Base-by-base conservation (phyloP, 2,113 vertebrate genomes). In the Chlorodrepanis virens region DNA sequence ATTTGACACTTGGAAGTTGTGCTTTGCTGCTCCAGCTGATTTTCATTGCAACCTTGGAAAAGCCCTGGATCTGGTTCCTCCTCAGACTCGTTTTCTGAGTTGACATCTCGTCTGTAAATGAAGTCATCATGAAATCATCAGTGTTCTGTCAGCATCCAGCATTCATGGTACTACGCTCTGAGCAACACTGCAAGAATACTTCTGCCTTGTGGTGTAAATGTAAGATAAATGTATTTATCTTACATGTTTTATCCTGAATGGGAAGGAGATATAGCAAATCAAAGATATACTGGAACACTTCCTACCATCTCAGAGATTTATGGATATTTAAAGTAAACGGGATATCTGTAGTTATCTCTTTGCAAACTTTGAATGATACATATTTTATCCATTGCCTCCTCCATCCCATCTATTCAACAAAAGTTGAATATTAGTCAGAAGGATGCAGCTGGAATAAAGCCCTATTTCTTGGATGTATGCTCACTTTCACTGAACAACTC, bases 31-130 rank as follows among this genome's bases (percentile, higher is more conserved):
- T 1, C 31, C 45, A 97, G 88, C 42, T 96, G 40, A 39, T 69
- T 77, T 78, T 67, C 12, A 18, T 4, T 91, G 65, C 97, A 98
- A 1, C 84, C 95, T 83, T 93, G 91, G 60, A 83, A 74, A 12
- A 97, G 93, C 7, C 97, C 97, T 54, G 95, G 9, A 37, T 97
- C 91, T 91, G 94, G 96, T 60, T 94, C 86, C 8, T 90, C 90
- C 35, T 91, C 93, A 53, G 54, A 31, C 7, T 93, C 88, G 27
- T 72, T 60, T 54, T 92, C 25, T 45, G 88, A 22, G 42, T 1
- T 42, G 70, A 70, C 15, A 28, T 90, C 91, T 96, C 95, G 89
- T 49, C 97, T 98, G 90, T 31, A 95, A 96, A 76, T 39, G 6
- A 95, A 95, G 4, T 47, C 5, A 56, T 83, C 39, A 39, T 37